These are phyloP conservation scores for Bostrychus sinensis DNA, from an alignment of 2,113 vertebrate species.

Conservation along the genomic window DNA sequence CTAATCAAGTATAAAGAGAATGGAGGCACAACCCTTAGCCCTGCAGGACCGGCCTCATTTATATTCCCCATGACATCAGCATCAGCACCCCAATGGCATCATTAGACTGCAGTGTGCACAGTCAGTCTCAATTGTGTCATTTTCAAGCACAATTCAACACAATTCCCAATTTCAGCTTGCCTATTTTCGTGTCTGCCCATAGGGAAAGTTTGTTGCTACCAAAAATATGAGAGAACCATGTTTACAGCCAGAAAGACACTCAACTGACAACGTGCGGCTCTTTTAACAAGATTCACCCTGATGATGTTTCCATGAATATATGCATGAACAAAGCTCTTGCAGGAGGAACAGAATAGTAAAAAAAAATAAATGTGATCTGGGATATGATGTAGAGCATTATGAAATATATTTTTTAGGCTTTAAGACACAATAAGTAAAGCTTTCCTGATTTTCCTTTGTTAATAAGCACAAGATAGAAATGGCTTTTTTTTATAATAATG, in stretches of 20 bases:
- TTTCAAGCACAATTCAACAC: constrained; percentile 24
- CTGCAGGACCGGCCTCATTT: constrained; percentile 17
- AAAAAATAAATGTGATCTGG: background rate
- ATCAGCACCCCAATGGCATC: constrained; percentile 6
- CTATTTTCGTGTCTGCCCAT: constrained; percentile 9
- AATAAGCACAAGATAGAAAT: no score
- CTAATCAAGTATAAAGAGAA: constrained; percentile 45
- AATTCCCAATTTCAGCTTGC: constrained; percentile 23
- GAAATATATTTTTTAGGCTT: background rate
- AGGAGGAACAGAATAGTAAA: constrained; percentile 15
- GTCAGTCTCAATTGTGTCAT: constrained; percentile 29
- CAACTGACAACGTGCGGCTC: constrained; percentile 46
- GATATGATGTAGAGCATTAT: background rate
- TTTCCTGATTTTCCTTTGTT: background rate
- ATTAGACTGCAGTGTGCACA: constrained; percentile 27
- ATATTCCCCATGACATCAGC: constrained; percentile 26
- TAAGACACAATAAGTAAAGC: background rate
- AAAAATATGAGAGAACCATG: constrained; percentile 41
- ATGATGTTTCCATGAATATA: constrained; percentile 67
- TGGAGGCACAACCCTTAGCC: constrained; percentile 19
- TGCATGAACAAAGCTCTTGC: constrained; percentile 55
- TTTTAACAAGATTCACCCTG: constrained; percentile 59
- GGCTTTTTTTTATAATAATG: no score
- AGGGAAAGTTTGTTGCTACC: constrained; percentile 9
- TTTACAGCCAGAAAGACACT: constrained; percentile 36